Conservation (phyloP, 2,888 invertebrate species). For the Epiblema foenella region DNA sequence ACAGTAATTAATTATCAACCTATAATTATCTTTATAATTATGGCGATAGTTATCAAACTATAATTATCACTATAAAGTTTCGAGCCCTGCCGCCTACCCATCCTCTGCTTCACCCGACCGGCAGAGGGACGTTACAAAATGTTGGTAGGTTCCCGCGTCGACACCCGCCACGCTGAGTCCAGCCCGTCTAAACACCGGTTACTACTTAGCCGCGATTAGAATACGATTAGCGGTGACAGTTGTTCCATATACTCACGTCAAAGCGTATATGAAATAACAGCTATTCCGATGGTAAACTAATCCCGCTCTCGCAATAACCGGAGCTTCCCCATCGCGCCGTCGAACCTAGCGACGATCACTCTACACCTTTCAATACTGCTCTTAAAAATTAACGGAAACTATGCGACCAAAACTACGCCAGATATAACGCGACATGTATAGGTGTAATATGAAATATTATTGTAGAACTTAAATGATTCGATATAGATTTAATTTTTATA, state of each 20-base stretch:
- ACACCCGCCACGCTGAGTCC: not conserved
- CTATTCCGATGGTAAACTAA: too few species aligned
- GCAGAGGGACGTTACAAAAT: conserved; percentile 11
- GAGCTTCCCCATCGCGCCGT: not conserved
- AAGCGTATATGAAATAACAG: too few species aligned
- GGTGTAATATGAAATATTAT: conserved; percentile 25
- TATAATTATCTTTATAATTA: too few species aligned
- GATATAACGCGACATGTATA: conserved; percentile 21
- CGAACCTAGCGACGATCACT: conserved; percentile 13
- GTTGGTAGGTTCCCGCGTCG: not conserved
- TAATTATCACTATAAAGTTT: too few species aligned
- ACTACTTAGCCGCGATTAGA: too few species aligned
- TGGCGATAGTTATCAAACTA: too few species aligned
- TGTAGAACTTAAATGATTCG: conserved; percentile 29
- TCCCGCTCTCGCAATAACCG: too few species aligned
- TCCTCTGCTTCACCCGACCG: not conserved
- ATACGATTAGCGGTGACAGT: too few species aligned
- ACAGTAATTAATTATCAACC: too few species aligned
- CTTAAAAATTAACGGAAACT: conserved; percentile 18
- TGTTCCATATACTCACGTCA: too few species aligned
- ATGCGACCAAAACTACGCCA: conserved; percentile 31
- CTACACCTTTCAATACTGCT: conserved; percentile 26
- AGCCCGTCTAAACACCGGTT: not conserved
- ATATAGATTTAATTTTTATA: conserved; percentile 42
- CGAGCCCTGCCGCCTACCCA: not conserved